Conservation (phyloP, 2,797 vertebrate species). For the Ctenochaetus hawaiiensis region DNA sequence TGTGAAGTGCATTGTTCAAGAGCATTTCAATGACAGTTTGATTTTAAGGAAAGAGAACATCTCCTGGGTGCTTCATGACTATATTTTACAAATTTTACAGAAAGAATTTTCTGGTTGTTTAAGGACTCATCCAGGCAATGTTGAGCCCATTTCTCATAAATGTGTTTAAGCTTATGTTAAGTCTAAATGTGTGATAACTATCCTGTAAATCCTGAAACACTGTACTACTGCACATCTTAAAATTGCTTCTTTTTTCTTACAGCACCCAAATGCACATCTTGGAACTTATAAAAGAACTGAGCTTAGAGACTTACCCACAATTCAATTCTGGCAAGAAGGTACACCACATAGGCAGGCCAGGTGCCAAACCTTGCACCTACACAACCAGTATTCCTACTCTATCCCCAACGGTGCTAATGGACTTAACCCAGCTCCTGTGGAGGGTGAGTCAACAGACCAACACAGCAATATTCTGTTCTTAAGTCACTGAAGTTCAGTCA, state of each 20-base stretch:
- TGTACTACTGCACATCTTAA: neutral
- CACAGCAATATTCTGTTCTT: neutral
- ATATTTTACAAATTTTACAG: neutral
- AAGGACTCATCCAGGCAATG: neutral
- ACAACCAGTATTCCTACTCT: constrained; percentile 75
- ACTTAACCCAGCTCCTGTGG: constrained; percentile 77
- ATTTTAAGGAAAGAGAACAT: neutral
- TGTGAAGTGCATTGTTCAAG: constrained; percentile 6
- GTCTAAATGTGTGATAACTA: neutral
- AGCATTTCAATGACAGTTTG: constrained; percentile 2
- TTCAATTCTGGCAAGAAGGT: constrained; percentile 82
- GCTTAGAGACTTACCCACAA: constrained; percentile 79
- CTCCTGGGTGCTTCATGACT: neutral
- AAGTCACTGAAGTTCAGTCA: neutral
- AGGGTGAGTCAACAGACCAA: constrained; percentile 69
- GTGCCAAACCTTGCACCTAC: constrained; percentile 74
- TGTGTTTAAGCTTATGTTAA: constrained; percentile 1
- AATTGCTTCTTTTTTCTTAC: constrained; percentile 25
- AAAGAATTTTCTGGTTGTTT: neutral
- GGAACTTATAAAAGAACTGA: constrained; percentile 82
- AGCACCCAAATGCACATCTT: constrained; percentile 83
- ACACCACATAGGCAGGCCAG: constrained; percentile 76
- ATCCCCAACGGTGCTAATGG: constrained; percentile 75
- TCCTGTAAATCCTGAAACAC: neutral
- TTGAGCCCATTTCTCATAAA: neutral